These are phyloP conservation scores for Astur gentilis DNA, from an alignment of 2,113 vertebrate genomes.

Conservation along the genomic window DNA sequence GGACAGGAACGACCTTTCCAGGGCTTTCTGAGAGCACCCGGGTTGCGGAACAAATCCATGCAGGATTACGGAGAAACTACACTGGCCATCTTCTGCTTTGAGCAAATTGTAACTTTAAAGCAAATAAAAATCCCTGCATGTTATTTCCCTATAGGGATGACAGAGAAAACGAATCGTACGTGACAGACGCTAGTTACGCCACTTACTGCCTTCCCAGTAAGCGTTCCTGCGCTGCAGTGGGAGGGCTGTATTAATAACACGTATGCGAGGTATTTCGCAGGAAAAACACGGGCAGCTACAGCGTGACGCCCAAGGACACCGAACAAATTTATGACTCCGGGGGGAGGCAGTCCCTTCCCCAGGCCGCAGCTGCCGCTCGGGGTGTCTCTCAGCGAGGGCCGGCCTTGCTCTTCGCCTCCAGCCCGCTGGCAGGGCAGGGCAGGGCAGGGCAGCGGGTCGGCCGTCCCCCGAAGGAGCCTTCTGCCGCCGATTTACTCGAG, in stretches of 20 bases:
- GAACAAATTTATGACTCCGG: accelerated
- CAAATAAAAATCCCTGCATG: no score
- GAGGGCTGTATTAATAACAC: not conserved
- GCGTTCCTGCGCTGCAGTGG: not conserved
- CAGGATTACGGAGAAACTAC: no score
- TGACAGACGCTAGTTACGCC: not conserved
- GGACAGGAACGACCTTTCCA: not conserved
- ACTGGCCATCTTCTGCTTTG: not conserved
- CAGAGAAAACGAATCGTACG: not conserved
- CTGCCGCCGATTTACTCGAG: accelerated
- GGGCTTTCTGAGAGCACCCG: not conserved
- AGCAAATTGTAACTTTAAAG: not conserved
- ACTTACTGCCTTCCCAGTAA: not conserved
- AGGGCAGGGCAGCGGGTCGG: no score
- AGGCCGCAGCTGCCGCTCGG: not conserved
- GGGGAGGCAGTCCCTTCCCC: not conserved
- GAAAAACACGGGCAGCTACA: not conserved
- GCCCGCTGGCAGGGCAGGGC: no score
- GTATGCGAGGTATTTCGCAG: not conserved
- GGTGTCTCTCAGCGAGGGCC: accelerated
- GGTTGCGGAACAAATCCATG: not conserved
- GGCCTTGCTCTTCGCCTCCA: not conserved
- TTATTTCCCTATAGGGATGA: not conserved
- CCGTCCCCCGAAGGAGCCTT: accelerated
- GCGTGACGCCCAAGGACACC: not conserved